Evolutionary conservation across 2,797 vertebrate genomes (phyloP).

Genomic region (Gymnocypris eckloni): DNA sequence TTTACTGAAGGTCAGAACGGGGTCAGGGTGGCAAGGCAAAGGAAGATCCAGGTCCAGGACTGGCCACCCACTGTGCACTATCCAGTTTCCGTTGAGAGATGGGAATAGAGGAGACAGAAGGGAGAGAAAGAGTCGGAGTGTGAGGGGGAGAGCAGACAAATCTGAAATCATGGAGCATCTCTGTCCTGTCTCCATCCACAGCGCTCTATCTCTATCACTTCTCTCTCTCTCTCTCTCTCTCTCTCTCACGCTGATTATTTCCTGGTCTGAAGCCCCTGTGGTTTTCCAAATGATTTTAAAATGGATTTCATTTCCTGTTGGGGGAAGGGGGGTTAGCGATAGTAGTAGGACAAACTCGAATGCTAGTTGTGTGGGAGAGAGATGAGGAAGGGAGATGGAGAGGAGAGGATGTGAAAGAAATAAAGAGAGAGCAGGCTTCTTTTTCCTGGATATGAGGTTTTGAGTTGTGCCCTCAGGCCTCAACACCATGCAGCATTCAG

Average conservation of each 20-base stretch:
- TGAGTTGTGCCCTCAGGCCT: constrained; percentile 55
- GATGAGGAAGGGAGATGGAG: constrained; percentile 18
- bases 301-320: constrained; percentile 67
- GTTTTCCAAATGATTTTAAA: constrained; percentile 66
- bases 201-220: constrained; percentile 46
- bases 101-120: constrained; percentile 38
- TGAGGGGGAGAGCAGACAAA: constrained; percentile 24
- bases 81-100: constrained; percentile 37
- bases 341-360: constrained; percentile 51
- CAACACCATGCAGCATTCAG: constrained; percentile 55
- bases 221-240: constrained; percentile 53
- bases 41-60: constrained; percentile 45
- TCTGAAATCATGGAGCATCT: constrained; percentile 47
- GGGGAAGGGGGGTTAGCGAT: constrained; percentile 32
- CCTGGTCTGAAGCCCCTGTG: constrained; percentile 62
- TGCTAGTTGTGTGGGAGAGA: constrained; percentile 48
- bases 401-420: constrained; percentile 27
- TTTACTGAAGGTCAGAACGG: constrained; percentile 59
- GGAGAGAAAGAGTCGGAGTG: neutral
- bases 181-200: constrained; percentile 48
- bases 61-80: constrained; percentile 49
- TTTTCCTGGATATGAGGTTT: constrained; percentile 55
- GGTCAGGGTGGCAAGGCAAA: constrained; percentile 67
- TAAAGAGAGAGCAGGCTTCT: constrained; percentile 30
- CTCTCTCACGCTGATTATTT: constrained; percentile 62